phyloP scores from a whole-genome alignment of 2,113 vertebrate species.

The Larimichthys polyactis region DNA sequence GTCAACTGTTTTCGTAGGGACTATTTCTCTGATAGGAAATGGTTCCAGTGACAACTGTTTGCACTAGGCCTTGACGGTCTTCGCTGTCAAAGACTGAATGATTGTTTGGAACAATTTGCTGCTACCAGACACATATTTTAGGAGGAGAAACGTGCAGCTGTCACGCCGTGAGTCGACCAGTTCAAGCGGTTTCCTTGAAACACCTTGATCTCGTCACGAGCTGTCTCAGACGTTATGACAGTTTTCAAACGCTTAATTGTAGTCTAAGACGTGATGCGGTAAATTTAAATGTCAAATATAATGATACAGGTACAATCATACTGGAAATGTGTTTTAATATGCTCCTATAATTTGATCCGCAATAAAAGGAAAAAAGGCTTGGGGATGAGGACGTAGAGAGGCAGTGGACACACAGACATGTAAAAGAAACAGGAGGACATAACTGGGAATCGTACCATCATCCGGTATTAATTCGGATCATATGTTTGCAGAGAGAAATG shows the following conservation, averaged over 20 bases:
- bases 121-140: neutral
- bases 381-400: too few relatives aligned
- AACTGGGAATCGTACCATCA: neutral
- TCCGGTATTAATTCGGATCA: neutral
- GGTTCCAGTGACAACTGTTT: neutral
- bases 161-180: neutral
- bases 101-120: neutral
- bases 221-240: neutral
- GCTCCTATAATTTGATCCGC: too few relatives aligned
- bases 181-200: neutral
- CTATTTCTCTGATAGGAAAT: neutral
- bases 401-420: too few relatives aligned
- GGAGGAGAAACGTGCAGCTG: neutral
- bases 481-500: slow-evolving; percentile 25
- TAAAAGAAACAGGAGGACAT: neutral
- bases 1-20: neutral
- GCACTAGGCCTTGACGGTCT: too few relatives aligned
- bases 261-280: neutral
- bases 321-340: too few relatives aligned
- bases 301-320: too few relatives aligned
- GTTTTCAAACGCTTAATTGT: neutral
- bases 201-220: neutral
- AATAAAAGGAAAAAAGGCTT: too few relatives aligned
- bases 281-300: too few relatives aligned
- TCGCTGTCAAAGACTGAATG: neutral